phyloP scores from a whole-genome alignment of 2,797 vertebrate genomes.

The Siniperca undulata region DNA sequence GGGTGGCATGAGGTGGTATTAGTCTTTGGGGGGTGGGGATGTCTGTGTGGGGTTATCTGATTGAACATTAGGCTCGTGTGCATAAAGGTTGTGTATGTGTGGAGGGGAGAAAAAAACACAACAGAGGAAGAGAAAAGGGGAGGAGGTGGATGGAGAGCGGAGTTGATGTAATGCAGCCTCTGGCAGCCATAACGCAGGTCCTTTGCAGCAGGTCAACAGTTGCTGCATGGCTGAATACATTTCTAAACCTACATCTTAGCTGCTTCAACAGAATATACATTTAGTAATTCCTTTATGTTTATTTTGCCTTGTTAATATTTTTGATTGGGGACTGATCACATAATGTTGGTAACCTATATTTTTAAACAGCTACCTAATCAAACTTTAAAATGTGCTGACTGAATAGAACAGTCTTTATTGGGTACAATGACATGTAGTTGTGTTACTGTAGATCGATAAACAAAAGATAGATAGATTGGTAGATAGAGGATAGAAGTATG shows the following conservation, averaged over 20 bases:
- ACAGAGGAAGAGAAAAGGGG: constrained; percentile 17
- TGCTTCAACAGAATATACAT: constrained; percentile 1
- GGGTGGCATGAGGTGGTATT: constrained; percentile 64
- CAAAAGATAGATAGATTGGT: background rate
- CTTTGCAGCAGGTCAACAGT: constrained; percentile 53
- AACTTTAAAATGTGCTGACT: background rate
- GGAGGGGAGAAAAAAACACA: constrained; percentile 16
- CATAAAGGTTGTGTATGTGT: constrained; percentile 35
- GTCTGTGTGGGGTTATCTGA: constrained; percentile 48
- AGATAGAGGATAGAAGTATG: constrained; percentile 5
- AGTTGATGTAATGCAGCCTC: constrained; percentile 60
- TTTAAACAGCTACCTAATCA: background rate
- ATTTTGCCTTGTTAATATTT: background rate
- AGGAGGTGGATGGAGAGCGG: constrained; percentile 10
- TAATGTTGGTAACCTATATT: background rate
- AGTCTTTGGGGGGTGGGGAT: constrained; percentile 36
- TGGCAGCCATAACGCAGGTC: constrained; percentile 49
- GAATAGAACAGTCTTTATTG: background rate
- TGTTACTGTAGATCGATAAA: background rate
- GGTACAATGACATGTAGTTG: background rate
- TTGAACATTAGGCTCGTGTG: constrained; percentile 36
- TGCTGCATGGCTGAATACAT: constrained; percentile 30
- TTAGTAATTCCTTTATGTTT: background rate
- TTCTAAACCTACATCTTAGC: constrained; percentile 24
- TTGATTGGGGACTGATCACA: background rate